Base-by-base conservation (phyloP, 2,888 invertebrate species). In the Abrostola triplasia region DNA sequence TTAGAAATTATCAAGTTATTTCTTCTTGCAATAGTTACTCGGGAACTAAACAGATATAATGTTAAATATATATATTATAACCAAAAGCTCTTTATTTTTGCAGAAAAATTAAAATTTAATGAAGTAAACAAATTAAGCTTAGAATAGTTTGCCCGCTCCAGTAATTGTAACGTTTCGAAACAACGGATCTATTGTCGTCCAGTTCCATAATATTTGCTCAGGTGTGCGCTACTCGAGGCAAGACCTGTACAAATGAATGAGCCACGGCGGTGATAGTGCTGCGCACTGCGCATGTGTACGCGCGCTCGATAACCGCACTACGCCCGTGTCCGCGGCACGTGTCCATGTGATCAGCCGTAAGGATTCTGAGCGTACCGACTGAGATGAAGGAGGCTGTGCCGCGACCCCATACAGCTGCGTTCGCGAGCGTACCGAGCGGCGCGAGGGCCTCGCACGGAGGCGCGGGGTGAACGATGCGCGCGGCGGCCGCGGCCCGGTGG, bases 251-350 rank as follows among this genome's bases (percentile, higher is more conserved):
- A 87, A 88, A 88, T 92, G 92, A 93, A 93, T 93, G 93, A 91
- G 91, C 87, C 82, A 85, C 84, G 84, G 80, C 73, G 67, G 57
- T 71, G 65, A 73, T 77, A 76, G 73, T 77, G 84, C 75, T 68
- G 81, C 60, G 76, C 73, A 84, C 72, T 92, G 93, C 94, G 94
- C 93, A 93, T 92, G 93, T 92, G 90, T 89, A 91, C 88, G 88
- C 90, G 80, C 80, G 92, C 85, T 93, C 93, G 91, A 93, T 93
- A 93, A 85, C 87, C 89, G 90, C 91, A 90, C 90, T 90, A 91
- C 89, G 89, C 84, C 88, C 88, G 88, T 82, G 84, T 84, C 76
- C 82, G 80, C 80, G 85, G 88, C 91, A 91, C 91, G 92, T 92
- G 92, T 86, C 84, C 83, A 81, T 83, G 84, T 83, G 88, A 83